A percentile compares a stretch with the other conserved stretches of the same genome.
phyloP scores from a whole-genome alignment of 2,797 vertebrate species.

The Chelon auratus region DNA sequence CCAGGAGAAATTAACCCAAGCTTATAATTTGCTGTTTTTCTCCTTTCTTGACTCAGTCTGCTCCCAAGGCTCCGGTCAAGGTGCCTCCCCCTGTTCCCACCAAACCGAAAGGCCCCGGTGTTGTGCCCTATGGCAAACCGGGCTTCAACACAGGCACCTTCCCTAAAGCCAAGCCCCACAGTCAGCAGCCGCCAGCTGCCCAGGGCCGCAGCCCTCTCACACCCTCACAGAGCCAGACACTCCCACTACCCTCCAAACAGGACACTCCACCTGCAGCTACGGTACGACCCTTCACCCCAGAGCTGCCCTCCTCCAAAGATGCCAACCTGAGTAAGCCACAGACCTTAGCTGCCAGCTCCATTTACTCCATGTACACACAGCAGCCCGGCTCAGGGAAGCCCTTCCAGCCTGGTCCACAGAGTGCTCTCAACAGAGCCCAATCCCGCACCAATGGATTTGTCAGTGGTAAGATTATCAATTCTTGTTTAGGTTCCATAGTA shows the following conservation, averaged over 20 bases:
- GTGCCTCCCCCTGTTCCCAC: constrained; percentile 96
- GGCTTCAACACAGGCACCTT: constrained; percentile 79
- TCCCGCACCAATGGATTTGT: constrained; percentile 87
- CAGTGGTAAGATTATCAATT: constrained; percentile 85
- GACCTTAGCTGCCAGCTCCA: constrained; percentile 92
- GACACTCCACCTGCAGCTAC: constrained; percentile 93
- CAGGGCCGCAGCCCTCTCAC: constrained; percentile 79
- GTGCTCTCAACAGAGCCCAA: constrained; percentile 85
- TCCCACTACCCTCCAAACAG: constrained; percentile 88
- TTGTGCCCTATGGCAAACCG: constrained; percentile 83
- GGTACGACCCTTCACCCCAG: constrained; percentile 94
- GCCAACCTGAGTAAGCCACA: constrained; percentile 89
- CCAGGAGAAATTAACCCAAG: neutral
- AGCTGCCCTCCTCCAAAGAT: constrained; percentile 90
- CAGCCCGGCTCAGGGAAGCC: constrained; percentile 88
- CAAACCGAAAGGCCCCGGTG: constrained; percentile 94
- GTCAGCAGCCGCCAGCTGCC: constrained; percentile 77
- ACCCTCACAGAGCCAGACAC: constrained; percentile 82
- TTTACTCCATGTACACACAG: constrained; percentile 98
- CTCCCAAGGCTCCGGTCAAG: constrained; percentile 89
- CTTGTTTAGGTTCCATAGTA: too few species aligned
- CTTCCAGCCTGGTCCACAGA: constrained; percentile 87
- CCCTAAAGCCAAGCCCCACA: constrained; percentile 86
- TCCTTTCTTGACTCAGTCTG: constrained; percentile 76
- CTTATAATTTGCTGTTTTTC: constrained; percentile 11